Percentiles rank a stretch among this genome's conserved stretches.
These are phyloP conservation scores for Corythucha ciliata DNA, from an alignment of 2,888 invertebrate genomes.

Conservation along the genomic window DNA sequence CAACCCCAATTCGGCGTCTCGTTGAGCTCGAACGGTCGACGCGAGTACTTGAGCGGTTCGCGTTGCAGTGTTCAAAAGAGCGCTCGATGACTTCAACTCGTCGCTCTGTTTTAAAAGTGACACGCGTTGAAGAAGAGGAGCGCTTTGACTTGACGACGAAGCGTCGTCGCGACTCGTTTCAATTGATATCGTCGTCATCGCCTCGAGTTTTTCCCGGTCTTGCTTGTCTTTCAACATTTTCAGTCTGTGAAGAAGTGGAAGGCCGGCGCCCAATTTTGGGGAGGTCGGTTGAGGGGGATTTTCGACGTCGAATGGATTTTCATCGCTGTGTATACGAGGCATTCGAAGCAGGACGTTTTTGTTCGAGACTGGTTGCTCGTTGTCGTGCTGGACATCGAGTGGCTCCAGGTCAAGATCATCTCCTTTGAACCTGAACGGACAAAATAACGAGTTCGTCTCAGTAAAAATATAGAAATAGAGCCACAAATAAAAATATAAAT, in stretches of 20 bases:
- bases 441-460: conserved; percentile 17
- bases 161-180: conserved; percentile 32
- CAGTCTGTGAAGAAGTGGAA: conserved; percentile 67
- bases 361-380: conserved; percentile 39
- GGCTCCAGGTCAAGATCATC: conserved; percentile 63
- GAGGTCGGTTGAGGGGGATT: conserved; percentile 22
- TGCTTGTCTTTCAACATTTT: conserved; percentile 78
- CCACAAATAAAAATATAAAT: neutral
- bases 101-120: conserved; percentile 66
- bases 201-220: conserved; percentile 44
- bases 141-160: conserved; percentile 48
- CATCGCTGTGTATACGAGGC: conserved; percentile 65
- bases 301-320: conserved; percentile 48
- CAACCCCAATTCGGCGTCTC: too few species aligned
- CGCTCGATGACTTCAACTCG: conserved; percentile 47
- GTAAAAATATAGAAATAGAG: neutral
- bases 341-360: conserved; percentile 60
- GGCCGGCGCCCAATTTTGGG: conserved; percentile 64
- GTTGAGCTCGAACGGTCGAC: conserved; percentile 35
- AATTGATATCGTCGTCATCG: conserved; percentile 40
- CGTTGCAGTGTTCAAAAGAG: conserved; percentile 28
- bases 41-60: conserved; percentile 35
- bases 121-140: conserved; percentile 65
- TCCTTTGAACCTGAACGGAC: conserved; percentile 47
- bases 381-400: conserved; percentile 43